Percentiles rank a stretch among this genome's conserved stretches.
These are phyloP conservation scores for Autographa pulchrina DNA, from an alignment of 2,888 invertebrate genomes.

Conservation along the genomic window DNA sequence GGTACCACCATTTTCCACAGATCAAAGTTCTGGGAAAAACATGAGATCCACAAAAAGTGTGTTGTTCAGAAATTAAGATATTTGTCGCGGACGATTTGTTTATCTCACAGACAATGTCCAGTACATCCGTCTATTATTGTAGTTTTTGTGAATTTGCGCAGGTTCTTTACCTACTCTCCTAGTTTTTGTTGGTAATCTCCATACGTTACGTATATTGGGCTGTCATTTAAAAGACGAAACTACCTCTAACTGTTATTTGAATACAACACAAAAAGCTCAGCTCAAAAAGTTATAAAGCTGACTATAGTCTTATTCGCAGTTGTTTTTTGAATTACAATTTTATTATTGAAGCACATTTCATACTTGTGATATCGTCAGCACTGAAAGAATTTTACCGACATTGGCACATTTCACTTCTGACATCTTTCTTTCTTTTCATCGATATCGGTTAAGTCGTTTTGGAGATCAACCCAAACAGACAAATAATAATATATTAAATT, in stretches of 20 bases:
- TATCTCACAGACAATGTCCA: conserved; percentile 31
- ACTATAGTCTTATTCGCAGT: no score
- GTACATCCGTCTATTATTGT: conserved; percentile 35
- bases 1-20: no score
- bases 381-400: no score
- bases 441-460: no score
- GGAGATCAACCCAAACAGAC: neutral
- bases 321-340: no score
- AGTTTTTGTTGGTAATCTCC: conserved; percentile 29
- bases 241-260: no score
- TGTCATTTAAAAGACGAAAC: neutral
- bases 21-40: conserved; percentile 14
- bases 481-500: neutral
- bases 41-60: conserved; percentile 34
- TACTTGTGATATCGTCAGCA: no score
- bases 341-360: no score
- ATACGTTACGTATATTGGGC: neutral
- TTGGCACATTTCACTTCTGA: no score
- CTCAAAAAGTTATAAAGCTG: no score
- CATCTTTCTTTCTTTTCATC: no score
- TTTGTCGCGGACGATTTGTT: conserved; percentile 43
- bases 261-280: no score
- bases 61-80: conserved; percentile 33
- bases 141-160: conserved; percentile 41
- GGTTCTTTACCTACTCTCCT: neutral